A percentile compares a stretch with the other conserved stretches of the same genome.
Conservation (phyloP, 1,140 invertebrate genomes). For the Hylaeus anthracinus region DNA sequence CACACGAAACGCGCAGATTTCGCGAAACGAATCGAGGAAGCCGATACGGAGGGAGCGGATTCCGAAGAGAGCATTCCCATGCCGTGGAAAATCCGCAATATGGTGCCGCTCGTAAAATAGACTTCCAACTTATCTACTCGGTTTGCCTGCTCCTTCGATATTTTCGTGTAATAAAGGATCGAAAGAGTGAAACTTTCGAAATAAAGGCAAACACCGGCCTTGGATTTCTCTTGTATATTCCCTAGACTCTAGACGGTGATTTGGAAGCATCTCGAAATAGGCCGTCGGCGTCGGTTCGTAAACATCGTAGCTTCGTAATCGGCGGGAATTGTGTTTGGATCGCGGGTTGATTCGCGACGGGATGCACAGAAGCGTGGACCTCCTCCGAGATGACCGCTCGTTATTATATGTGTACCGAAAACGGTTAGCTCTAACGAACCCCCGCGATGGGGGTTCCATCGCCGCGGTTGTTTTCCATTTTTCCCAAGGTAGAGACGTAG, state of each 20-base stretch:
- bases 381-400: slow-evolving; percentile 31
- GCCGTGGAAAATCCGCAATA: slow-evolving; percentile 46
- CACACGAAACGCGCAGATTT: slow-evolving; percentile 12
- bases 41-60: slow-evolving; percentile 3
- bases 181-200: neutral
- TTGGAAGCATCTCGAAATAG: neutral
- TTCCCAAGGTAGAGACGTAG: neutral
- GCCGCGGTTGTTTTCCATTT: slow-evolving; percentile 31
- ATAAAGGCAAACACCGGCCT: no score
- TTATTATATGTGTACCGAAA: slow-evolving; percentile 5
- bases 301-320: neutral
- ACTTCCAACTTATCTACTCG: slow-evolving; percentile 43
- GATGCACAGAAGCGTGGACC: neutral
- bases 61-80: slow-evolving; percentile 30
- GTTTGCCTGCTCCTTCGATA: slow-evolving; percentile 22
- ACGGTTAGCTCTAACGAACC: slow-evolving; percentile 8
- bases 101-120: slow-evolving; percentile 49
- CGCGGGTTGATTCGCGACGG: slow-evolving; percentile 10
- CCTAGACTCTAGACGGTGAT: no score
- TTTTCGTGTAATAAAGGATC: slow-evolving; percentile 44
- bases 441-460: slow-evolving; percentile 5
- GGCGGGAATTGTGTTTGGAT: slow-evolving; percentile 44
- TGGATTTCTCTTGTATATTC: no score
- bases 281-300: neutral
- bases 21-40: neutral